Evolutionary conservation across 2,888 invertebrate species (phyloP).

Genomic region (Tyria jacobaeae): DNA sequence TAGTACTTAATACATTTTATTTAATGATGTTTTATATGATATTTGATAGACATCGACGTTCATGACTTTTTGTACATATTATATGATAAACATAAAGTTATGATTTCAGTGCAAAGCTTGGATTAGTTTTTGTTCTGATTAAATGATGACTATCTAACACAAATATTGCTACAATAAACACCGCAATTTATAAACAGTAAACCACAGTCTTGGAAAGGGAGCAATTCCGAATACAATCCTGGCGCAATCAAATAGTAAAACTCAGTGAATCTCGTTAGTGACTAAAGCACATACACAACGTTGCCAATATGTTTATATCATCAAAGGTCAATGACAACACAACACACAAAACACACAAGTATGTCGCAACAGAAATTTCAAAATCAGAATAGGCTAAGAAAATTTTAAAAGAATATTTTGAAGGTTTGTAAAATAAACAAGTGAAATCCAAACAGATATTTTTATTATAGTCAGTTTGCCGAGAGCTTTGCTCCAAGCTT

Average conservation of each 20-base stretch:
- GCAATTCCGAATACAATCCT: too few species aligned
- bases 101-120: too few species aligned
- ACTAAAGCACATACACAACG: neutral
- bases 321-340: neutral
- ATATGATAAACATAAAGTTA: too few species aligned
- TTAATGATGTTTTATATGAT: neutral
- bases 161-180: too few species aligned
- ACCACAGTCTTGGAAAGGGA: neutral
- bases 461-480: slow-evolving; percentile 36
- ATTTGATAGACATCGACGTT: too few species aligned
- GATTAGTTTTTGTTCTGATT: too few species aligned
- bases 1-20: neutral
- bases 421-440: slow-evolving; percentile 13
- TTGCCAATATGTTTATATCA: neutral
- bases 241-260: too few species aligned
- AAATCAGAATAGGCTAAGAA: neutral
- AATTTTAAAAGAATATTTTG: slow-evolving; percentile 4
- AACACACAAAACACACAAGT: neutral
- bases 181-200: too few species aligned
- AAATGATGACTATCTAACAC: too few species aligned
- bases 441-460: slow-evolving; percentile 16
- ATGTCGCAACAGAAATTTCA: neutral
- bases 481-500: slow-evolving; percentile 14
- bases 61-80: too few species aligned
- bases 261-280: neutral